phyloP scores from a whole-genome alignment of 35 echinoderm and acorn worm genomes.

The Nesometra sesokonis region DNA sequence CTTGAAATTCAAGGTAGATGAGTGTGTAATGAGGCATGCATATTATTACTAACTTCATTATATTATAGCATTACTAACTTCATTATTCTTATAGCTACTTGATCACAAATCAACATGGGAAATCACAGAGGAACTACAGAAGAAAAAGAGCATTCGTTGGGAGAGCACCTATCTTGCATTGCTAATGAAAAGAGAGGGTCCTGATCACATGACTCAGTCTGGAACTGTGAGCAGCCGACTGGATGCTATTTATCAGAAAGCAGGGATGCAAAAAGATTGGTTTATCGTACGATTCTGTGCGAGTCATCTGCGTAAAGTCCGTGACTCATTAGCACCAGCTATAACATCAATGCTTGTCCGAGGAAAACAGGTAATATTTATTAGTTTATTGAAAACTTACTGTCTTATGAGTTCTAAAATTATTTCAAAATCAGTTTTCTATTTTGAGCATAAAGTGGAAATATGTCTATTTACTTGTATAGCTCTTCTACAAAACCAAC shows the following conservation, averaged over 20 bases:
- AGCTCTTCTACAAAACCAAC: too few relatives aligned
- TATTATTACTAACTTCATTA: too few relatives aligned
- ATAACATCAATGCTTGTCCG: conserved; percentile 79
- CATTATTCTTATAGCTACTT: conserved; percentile 30
- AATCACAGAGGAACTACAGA: conserved; percentile 36
- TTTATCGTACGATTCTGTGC: conserved; percentile 78
- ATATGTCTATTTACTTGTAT: not conserved
- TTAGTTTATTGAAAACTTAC: too few relatives aligned
- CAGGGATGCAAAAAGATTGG: conserved; percentile 76
- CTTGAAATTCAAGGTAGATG: too few relatives aligned
- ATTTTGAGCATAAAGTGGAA: not conserved
- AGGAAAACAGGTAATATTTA: conserved; percentile 74
- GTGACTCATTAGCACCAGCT: conserved; percentile 71
- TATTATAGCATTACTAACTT: too few relatives aligned
- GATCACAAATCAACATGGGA: conserved; percentile 54
- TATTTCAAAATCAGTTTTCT: conserved; percentile 1
- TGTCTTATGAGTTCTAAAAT: too few relatives aligned
- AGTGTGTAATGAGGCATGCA: too few relatives aligned
- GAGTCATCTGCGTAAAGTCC: conserved; percentile 63
- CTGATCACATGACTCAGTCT: not conserved
- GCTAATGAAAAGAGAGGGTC: conserved; percentile 53
- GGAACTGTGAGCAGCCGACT: conserved; percentile 57
- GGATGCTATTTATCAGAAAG: conserved; percentile 37
- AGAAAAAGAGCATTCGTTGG: conserved; percentile 7
- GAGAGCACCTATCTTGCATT: conserved; percentile 44